Evolutionary conservation across 2,888 invertebrate genomes (phyloP).

Genomic region (Mamestra brassicae): DNA sequence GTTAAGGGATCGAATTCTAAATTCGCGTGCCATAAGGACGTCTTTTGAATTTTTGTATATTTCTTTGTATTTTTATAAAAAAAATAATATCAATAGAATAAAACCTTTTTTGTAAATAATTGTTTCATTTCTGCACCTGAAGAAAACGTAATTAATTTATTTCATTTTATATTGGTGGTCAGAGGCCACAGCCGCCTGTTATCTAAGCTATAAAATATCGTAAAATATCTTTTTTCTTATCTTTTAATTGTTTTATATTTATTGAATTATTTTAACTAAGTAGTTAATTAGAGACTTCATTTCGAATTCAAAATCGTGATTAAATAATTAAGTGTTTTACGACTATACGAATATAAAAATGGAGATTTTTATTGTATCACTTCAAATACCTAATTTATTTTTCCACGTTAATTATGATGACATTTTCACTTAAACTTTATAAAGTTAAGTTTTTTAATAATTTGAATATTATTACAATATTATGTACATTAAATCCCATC

Average conservation of each 20-base stretch:
- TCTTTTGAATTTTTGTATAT: conserved; percentile 79
- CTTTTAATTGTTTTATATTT: neutral
- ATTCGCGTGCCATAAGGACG: conserved; percentile 86
- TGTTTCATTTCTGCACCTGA: neutral
- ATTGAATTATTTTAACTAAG: neutral
- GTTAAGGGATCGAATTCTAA: conserved; percentile 72
- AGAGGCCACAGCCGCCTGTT: neutral
- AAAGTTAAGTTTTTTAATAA: neutral
- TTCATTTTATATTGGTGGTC: neutral
- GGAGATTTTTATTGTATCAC: neutral
- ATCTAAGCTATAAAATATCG: conserved; percentile 2
- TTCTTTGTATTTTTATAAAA: conserved; percentile 68
- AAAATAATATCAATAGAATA: conserved; percentile 52
- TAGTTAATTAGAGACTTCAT: neutral
- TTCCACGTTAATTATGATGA: conserved; percentile 15
- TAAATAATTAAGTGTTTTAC: conserved; percentile 16
- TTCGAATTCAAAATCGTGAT: conserved; percentile 16
- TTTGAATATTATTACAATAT: too few relatives aligned
- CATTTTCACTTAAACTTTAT: neutral
- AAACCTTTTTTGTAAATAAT: conserved; percentile 48
- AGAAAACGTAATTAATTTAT: neutral
- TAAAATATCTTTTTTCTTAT: neutral
- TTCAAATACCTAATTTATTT: conserved; percentile 12
- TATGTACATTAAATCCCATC: too few relatives aligned
- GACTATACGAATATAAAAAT: neutral